Evolutionary conservation across 2,797 vertebrate genomes (phyloP).

Genomic region (Clarias laeviceps): DNA sequence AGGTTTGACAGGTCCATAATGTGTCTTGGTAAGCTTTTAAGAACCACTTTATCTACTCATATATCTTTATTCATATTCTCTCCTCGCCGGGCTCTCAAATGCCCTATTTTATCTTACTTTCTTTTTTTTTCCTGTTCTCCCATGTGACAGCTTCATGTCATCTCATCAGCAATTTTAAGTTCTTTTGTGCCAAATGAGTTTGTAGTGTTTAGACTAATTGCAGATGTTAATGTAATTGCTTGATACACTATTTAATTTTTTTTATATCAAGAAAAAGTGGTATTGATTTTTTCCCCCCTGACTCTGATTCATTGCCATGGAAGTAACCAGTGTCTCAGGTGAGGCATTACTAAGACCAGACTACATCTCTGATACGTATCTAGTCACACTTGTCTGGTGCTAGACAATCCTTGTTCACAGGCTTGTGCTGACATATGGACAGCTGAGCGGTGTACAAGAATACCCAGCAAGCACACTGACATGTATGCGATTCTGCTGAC

Average conservation of each 20-base stretch:
- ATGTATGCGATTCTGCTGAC: constrained; percentile 5
- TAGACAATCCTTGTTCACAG: constrained; percentile 37
- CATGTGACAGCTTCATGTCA: constrained; percentile 3
- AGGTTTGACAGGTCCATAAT: constrained; percentile 33
- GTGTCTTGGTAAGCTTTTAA: constrained; percentile 32
- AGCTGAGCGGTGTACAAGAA: constrained; percentile 18
- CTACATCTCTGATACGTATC: constrained; percentile 10
- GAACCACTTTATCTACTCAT: constrained; percentile 32
- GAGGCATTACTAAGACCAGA: not conserved
- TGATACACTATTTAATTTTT: not conserved
- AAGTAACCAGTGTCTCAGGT: constrained; percentile 5
- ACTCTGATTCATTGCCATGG: not conserved
- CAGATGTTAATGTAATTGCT: not conserved
- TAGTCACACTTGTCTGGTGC: constrained; percentile 32
- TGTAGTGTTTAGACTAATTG: not conserved
- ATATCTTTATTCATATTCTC: constrained; percentile 24
- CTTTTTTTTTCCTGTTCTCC: not conserved
- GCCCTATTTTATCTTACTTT: constrained; percentile 14
- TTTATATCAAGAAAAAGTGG: not conserved
- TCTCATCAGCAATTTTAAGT: not conserved
- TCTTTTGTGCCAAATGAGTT: not conserved
- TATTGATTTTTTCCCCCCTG: not conserved
- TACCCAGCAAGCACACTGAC: constrained; percentile 14
- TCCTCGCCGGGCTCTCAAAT: not conserved
- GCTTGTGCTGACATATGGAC: constrained; percentile 19